Evolutionary conservation across 2,113 vertebrate genomes (phyloP).

Genomic region (Aphelocoma coerulescens): DNA sequence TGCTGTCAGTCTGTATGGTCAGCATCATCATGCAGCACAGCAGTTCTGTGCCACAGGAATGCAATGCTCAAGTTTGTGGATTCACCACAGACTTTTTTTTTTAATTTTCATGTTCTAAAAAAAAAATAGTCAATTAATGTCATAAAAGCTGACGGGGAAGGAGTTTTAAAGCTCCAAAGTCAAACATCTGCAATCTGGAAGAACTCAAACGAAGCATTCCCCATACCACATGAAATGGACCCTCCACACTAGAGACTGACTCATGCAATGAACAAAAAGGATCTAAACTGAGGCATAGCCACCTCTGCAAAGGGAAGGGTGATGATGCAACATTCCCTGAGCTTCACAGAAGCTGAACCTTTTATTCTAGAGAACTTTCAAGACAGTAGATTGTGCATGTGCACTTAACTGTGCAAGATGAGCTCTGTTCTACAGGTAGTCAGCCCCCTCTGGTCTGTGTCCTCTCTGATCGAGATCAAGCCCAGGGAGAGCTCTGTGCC

Average conservation of each 20-base stretch:
- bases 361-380: not conserved
- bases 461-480: not conserved
- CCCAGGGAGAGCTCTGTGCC: not conserved
- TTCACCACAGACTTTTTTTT: not conserved
- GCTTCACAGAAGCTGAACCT: not conserved
- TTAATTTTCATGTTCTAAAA: not conserved
- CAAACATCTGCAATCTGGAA: conserved; percentile 13
- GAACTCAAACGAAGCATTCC: not conserved
- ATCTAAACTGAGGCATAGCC: not conserved
- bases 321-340: not conserved
- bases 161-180: not conserved
- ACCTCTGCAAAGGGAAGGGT: not conserved
- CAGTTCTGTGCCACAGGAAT: conserved; percentile 22
- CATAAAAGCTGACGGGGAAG: not conserved
- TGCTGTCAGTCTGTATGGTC: not conserved
- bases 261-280: not conserved
- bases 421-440: not conserved
- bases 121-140: not conserved
- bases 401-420: not conserved
- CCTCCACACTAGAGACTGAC: not conserved
- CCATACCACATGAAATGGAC: not conserved
- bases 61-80: not conserved
- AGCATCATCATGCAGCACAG: not conserved
- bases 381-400: not conserved
- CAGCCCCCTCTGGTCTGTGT: not conserved